A percentile compares a stretch with the other conserved stretches of the same genome.
These are phyloP conservation scores for Aplochiton taeniatus DNA, from an alignment of 2,797 vertebrate species.

Conservation along the genomic window DNA sequence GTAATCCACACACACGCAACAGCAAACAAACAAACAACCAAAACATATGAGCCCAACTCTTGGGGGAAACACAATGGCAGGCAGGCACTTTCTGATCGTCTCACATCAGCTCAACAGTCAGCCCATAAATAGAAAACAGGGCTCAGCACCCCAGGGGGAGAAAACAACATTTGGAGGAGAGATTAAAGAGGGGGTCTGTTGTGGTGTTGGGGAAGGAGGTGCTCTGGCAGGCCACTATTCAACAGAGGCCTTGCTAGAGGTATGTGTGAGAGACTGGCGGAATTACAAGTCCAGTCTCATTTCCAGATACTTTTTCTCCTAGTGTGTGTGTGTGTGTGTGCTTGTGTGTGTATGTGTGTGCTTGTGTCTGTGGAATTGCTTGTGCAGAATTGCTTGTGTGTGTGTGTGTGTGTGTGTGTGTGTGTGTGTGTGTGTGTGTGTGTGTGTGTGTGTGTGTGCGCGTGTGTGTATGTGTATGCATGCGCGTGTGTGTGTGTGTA, in stretches of 20 bases:
- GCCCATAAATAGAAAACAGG: slow-evolving; percentile 52
- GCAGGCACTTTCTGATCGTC: slow-evolving; percentile 61
- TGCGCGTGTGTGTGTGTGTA: background rate
- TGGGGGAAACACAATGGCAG: slow-evolving; percentile 51
- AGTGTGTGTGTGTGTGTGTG: background rate
- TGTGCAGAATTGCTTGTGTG: background rate
- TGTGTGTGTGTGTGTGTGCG: background rate
- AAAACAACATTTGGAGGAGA: slow-evolving; percentile 37
- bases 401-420: background rate
- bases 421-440: background rate
- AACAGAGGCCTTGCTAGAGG: slow-evolving; percentile 8
- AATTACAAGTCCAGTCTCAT: background rate
- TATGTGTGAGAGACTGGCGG: background rate
- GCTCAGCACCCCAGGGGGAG: slow-evolving; percentile 59
- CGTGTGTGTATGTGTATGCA: background rate
- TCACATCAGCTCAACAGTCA: slow-evolving; percentile 70
- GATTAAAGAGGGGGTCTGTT: slow-evolving; percentile 18
- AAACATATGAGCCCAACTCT: slow-evolving; percentile 6
- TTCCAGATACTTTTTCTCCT: slow-evolving; percentile 9
- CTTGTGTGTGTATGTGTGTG: background rate
- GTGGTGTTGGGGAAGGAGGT: slow-evolving; percentile 4
- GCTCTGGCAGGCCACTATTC: slow-evolving; percentile 1
- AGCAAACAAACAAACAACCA: slow-evolving; percentile 33
- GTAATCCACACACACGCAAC: slow-evolving; percentile 12
- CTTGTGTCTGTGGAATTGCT: background rate